These are phyloP conservation scores for Craterocephalus amniculus DNA, from an alignment of 2,797 vertebrate genomes.

Conservation along the genomic window DNA sequence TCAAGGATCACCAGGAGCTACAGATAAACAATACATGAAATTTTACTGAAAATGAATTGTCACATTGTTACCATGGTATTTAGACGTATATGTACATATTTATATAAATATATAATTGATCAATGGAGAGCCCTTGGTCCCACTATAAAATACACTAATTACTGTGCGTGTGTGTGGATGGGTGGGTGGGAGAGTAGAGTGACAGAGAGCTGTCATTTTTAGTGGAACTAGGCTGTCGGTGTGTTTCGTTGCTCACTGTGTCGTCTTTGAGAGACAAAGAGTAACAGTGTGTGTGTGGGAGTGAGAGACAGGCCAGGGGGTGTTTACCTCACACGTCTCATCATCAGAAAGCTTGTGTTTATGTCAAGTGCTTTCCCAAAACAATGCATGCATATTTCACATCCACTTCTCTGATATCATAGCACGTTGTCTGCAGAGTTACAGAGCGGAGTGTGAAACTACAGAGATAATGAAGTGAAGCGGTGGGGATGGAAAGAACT, in stretches of 20 bases:
- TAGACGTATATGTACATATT: conserved; percentile 3
- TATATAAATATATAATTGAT: not conserved
- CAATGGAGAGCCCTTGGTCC: conserved; percentile 27
- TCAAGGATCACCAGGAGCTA: not conserved
- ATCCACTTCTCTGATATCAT: not conserved
- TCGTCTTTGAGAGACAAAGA: conserved; percentile 54
- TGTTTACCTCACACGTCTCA: conserved; percentile 54
- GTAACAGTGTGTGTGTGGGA: conserved; percentile 40
- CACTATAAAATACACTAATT: conserved; percentile 39
- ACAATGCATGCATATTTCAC: conserved; percentile 17
- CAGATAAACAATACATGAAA: not conserved
- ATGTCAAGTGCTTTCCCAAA: conserved; percentile 41
- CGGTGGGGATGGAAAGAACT: conserved; percentile 4
- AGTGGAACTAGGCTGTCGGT: conserved; percentile 54
- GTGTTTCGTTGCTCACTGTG: conserved; percentile 66
- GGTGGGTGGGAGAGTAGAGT: not conserved
- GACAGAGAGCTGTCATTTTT: conserved; percentile 26
- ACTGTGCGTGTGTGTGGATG: conserved; percentile 9
- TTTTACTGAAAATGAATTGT: not conserved
- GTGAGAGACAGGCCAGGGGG: conserved; percentile 30
- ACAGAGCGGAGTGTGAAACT: not conserved
- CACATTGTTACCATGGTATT: conserved; percentile 11
- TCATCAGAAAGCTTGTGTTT: conserved; percentile 49
- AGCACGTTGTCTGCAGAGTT: not conserved
- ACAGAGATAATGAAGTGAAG: not conserved